Evolutionary conservation across 2,113 vertebrate species (phyloP).

Genomic region (Chaetops frenatus): DNA sequence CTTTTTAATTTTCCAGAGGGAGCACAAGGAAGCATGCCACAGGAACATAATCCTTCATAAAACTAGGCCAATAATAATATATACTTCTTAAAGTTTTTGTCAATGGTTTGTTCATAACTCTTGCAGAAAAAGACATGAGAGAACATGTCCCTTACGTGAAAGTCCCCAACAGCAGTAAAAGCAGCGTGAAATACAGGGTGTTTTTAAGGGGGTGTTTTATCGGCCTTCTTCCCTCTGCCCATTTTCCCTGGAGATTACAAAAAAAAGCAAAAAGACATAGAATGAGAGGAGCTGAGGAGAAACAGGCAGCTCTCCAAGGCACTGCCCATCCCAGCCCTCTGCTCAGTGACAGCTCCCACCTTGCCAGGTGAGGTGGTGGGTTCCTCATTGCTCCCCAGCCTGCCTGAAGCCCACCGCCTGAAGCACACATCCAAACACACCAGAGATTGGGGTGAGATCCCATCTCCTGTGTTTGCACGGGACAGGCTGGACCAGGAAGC

Average conservation of each 20-base stretch:
- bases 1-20: background rate
- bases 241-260: background rate
- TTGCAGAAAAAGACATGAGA: background rate
- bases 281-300: background rate
- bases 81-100: background rate
- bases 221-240: background rate
- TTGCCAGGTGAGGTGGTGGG: background rate
- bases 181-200: background rate
- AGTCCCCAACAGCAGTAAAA: background rate
- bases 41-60: background rate
- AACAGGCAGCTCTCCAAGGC: background rate
- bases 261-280: background rate
- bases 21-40: background rate
- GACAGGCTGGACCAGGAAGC: background rate
- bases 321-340: background rate
- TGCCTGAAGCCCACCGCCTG: background rate
- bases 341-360: background rate
- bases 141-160: background rate
- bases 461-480: rapidly evolving
- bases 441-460: background rate
- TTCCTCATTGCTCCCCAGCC: background rate
- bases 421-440: background rate
- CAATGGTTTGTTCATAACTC: conserved; percentile 18
- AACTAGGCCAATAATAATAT: conserved; percentile 46
- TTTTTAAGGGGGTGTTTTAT: background rate